Conservation (phyloP, 2,797 vertebrate genomes). For the Linurgus olivaceus region DNA sequence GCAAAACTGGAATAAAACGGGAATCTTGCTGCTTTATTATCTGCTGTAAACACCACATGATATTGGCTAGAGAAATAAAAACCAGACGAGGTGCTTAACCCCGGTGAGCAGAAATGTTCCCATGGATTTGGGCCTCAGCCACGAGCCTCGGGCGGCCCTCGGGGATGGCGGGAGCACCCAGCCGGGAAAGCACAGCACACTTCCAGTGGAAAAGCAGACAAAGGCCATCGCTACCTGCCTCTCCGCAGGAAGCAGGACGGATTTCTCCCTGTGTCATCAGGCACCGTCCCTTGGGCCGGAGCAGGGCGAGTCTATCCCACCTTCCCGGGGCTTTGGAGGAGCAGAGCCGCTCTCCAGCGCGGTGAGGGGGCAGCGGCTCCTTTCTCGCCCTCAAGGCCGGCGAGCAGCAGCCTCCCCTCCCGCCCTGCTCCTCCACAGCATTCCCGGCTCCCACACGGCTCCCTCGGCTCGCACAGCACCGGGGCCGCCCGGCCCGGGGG, state of each 20-base stretch:
- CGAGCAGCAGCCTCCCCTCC: neutral
- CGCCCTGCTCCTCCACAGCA: neutral
- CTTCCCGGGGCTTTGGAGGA: rapidly evolving
- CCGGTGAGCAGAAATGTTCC: rapidly evolving
- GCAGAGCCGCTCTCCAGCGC: neutral
- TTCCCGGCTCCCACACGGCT: neutral
- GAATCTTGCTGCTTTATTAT: neutral
- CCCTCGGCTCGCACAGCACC: neutral
- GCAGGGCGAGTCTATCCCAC: rapidly evolving
- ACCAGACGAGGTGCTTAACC: neutral
- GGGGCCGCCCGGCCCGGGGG: neutral
- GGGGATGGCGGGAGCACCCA: rapidly evolving
- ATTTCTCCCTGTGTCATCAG: neutral
- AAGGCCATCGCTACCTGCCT: rapidly evolving
- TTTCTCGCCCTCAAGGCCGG: neutral
- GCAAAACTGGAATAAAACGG: neutral
- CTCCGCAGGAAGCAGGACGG: rapidly evolving
- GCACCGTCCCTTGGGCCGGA: neutral
- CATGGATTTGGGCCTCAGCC: neutral
- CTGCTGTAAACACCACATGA: neutral
- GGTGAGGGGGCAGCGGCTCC: neutral
- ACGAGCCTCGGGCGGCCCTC: rapidly evolving
- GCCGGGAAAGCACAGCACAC: rapidly evolving
- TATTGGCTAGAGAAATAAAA: neutral
- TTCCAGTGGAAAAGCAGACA: neutral